Conservation (phyloP, 2,113 vertebrate genomes). For the Formicarius rufipectus region DNA sequence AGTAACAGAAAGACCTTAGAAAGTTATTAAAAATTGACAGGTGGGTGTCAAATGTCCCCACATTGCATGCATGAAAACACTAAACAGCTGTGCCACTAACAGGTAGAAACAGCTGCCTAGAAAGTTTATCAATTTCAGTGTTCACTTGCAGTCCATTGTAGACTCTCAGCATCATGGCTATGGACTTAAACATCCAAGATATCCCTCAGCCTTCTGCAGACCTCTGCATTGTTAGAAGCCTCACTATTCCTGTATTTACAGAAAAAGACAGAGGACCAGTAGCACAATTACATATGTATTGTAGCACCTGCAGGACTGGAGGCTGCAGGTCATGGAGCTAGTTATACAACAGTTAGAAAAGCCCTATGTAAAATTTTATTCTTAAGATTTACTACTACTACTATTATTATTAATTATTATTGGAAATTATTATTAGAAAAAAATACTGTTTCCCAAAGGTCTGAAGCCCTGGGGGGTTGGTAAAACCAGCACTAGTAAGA, state of each 20-base stretch:
- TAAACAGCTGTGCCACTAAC: neutral
- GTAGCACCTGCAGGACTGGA: neutral
- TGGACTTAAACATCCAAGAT: neutral
- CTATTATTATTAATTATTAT: neutral
- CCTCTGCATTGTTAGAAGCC: neutral
- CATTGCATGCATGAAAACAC: neutral
- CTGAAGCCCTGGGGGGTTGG: neutral
- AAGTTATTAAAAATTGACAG: neutral
- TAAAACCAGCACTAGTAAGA: neutral
- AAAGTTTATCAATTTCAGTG: neutral
- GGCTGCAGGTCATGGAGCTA: neutral
- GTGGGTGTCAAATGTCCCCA: neutral
- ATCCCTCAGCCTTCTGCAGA: neutral
- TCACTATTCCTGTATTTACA: neutral
- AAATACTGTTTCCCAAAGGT: neutral
- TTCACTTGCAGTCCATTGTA: neutral
- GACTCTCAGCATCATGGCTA: neutral
- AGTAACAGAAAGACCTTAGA: neutral
- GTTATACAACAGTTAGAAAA: neutral
- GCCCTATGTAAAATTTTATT: neutral
- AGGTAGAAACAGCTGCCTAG: neutral
- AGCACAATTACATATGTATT: fast-evolving
- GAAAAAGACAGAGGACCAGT: neutral
- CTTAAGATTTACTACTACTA: neutral
- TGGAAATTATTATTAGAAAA: neutral